A percentile compares a stretch with the other conserved stretches of the same genome.
Conservation (phyloP, 1,140 invertebrate species). For the Arctopsyche grandis region DNA sequence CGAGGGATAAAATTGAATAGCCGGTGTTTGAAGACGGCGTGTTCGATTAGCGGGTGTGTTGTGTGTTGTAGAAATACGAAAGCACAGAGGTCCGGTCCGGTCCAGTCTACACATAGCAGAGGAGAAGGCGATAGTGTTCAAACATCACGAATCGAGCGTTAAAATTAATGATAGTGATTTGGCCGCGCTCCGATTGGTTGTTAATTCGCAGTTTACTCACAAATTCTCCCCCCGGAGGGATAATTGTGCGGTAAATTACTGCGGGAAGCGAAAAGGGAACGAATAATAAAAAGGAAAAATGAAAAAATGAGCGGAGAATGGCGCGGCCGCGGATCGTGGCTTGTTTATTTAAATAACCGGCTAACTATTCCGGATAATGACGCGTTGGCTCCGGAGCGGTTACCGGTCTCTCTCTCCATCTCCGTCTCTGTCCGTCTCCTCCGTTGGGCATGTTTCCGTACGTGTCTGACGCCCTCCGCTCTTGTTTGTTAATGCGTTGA, state of each 20-base stretch:
- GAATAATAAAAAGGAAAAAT: background rate
- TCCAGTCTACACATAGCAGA: background rate
- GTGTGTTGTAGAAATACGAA: too few relatives aligned
- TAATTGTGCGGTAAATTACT: conserved; percentile 65
- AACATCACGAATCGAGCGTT: conserved; percentile 55
- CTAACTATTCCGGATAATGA: conserved; percentile 48
- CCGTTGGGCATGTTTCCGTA: background rate
- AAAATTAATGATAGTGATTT: conserved; percentile 65
- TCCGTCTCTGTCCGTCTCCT: conserved; percentile 4
- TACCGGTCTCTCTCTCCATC: background rate
- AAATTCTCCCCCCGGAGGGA: conserved; percentile 63
- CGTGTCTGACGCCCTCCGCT: background rate
- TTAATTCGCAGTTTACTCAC: conserved; percentile 66
- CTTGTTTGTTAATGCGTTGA: conserved; percentile 29
- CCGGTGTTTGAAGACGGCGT: too few relatives aligned
- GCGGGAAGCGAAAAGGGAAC: conserved; percentile 54
- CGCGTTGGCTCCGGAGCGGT: conserved; percentile 41
- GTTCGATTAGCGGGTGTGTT: too few relatives aligned
- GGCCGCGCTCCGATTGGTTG: conserved; percentile 65
- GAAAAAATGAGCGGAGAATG: conserved; percentile 59
- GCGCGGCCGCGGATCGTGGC: conserved; percentile 57
- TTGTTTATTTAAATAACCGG: conserved; percentile 65
- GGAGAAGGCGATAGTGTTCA: conserved; percentile 45
- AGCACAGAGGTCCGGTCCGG: too few relatives aligned
- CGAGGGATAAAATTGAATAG: too few relatives aligned